Conservation (phyloP, 2,888 invertebrate genomes). For the Rugalucina vietnamica region DNA sequence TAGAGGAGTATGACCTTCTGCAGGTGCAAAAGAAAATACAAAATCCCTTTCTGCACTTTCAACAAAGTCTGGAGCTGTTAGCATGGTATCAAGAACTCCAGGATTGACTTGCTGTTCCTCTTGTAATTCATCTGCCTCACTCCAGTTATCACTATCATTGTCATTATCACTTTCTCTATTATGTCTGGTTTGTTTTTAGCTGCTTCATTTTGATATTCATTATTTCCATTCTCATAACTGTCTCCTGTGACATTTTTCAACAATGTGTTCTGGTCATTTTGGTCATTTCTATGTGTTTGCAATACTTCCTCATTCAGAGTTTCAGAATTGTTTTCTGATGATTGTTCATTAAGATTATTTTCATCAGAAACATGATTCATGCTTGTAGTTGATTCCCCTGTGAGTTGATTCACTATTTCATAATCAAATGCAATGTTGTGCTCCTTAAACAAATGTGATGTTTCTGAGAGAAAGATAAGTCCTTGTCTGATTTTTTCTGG, state of each 20-base stretch:
- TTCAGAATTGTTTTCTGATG: too few species aligned
- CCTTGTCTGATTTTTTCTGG: constrained; percentile 44
- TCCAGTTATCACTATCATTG: constrained; percentile 43
- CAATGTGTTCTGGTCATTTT: too few species aligned
- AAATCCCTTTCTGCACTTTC: constrained; percentile 48
- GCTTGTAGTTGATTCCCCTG: not conserved
- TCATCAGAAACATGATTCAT: not conserved
- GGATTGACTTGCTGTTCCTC: constrained; percentile 42
- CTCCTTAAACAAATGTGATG: constrained; percentile 39
- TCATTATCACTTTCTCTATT: not conserved
- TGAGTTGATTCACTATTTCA: too few species aligned
- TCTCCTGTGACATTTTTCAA: too few species aligned
- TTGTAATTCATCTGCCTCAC: constrained; percentile 49
- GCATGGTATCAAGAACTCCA: constrained; percentile 45
- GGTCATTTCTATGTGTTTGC: too few species aligned
- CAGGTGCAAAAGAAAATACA: constrained; percentile 58
- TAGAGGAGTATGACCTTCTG: constrained; percentile 50
- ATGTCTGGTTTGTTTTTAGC: too few species aligned
- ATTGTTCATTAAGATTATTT: too few species aligned
- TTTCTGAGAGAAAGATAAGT: constrained; percentile 30
- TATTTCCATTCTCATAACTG: too few species aligned
- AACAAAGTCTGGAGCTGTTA: constrained; percentile 49
- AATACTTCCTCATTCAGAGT: too few species aligned
- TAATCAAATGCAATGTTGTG: constrained; percentile 28
- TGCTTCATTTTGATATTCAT: too few species aligned